Base-by-base conservation (phyloP, 2,113 vertebrate species). In the Sphaerodactylus townsendi region DNA sequence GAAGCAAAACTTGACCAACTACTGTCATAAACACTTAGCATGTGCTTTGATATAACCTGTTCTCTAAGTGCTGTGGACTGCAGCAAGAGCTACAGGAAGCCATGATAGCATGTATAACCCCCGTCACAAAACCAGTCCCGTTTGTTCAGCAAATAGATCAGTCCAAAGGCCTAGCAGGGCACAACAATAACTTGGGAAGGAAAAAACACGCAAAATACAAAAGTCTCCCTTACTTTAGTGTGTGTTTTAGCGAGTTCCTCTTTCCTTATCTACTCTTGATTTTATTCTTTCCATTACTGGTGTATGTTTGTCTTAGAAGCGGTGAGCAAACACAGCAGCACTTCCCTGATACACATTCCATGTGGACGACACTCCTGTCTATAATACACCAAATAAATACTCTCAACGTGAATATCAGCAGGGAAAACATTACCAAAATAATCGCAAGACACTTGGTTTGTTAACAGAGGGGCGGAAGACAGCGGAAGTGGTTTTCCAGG, bases 21-120 rank as follows among this genome's bases (percentile, higher is more conserved):
- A 93, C 91, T 91, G 90, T 92, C 91, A 93, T 89, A 94, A 93
- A 93, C 93, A 94, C 89, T 90, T 88, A 83, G 92, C 83, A 82
- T 89, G 88, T 81, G 89, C 94, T 95, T 93, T 92, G 93, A 94
- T 93, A 95, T 89, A 89, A 78, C 85, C 41, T 73, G 86, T 92
- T 94, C 92, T 95, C 91, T 87, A 84, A 92, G 93, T 85, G 93
- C 93, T 19, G 17, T 92, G 93, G 93, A 92, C 95, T 94, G 90
- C 94, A 92, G 94, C 91, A 87, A 92, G 94, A 92, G 95, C 94
- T 93, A 95, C 91, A 93, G 93, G 94, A 97, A 95, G 93, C 93
- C 88, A 87, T 85, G 92, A 95, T 95, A 94, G 92, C 90, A 92
- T 88, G 82, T 86, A 93, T 91, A 88, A 82, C 88, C 59, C 92